Evolutionary conservation across 2,797 vertebrate species (phyloP), one percentile per base, ranked within the genome.

Genomic region (Euphonia xanthogaster): DNA sequence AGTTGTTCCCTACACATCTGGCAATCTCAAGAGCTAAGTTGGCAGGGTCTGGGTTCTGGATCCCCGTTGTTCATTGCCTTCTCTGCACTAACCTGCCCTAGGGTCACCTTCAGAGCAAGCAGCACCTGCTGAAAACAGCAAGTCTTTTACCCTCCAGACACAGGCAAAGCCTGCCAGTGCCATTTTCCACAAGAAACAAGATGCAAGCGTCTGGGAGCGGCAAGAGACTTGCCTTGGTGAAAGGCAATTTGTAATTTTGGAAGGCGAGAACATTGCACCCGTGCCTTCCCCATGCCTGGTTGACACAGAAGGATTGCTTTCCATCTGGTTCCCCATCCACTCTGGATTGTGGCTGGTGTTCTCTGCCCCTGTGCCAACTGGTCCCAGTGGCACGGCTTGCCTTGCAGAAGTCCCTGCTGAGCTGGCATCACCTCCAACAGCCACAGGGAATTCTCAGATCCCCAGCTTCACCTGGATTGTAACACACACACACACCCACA

Each of bases 301-400:
- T 2, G 11, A 50, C 6, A 4, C 1, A 9, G 21, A 33, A 86
- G 54, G 33, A 65, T 11, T 2, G 1, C 44, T 51, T 86, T 72
- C 47, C 40, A 54, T 30, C 39, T 65, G 62, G 25, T 27, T 8
- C 11, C 35, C 44, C 21, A 61, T 5, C 27, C 5, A 1, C 0
- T 1, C 42, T 1, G 7, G 51, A 4, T 4, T 33, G 40, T 0
- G 2, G 74, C 21, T 61, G 57, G 9, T 60, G 68, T 8, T 60
- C 47, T 42, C 57, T 13, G 16, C 81, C 81, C 66, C 71, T 3
- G 0, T 35, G 37, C 44, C 4, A 13, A 24, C 47, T 1, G 1
- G 19, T 50, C 39, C 13, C 5, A 5, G 78, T 0, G 2, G 24
- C 65, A 84, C 2, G 0, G 2, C 62, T 71, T 0, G 0, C 68